Percentiles rank a stretch among this genome's conserved stretches.
phyloP scores from a whole-genome alignment of 1,140 invertebrate genomes.

The Agraylea sexmaculata region DNA sequence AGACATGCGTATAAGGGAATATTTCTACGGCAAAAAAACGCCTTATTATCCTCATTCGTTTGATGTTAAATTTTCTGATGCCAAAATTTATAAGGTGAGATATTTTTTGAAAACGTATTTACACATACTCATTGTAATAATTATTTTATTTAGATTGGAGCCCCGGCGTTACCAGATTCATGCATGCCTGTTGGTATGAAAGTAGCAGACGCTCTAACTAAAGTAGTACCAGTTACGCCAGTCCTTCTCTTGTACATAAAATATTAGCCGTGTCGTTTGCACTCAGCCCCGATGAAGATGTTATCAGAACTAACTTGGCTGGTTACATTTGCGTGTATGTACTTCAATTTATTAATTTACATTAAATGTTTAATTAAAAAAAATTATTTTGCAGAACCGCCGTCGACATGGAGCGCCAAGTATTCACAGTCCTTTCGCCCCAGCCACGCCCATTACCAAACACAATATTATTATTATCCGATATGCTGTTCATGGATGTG shows the following conservation, averaged over 20 bases:
- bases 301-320: constrained; percentile 78
- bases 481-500: constrained; percentile 82
- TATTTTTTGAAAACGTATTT: constrained; percentile 4
- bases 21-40: constrained; percentile 85
- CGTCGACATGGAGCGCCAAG: constrained; percentile 78
- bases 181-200: constrained; percentile 95
- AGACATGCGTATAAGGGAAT: constrained; percentile 77
- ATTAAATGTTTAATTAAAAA: constrained; percentile 7
- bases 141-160: constrained; percentile 55
- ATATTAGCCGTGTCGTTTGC: constrained; percentile 80
- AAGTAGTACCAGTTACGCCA: constrained; percentile 74
- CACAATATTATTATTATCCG: constrained; percentile 65
- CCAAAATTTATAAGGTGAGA: constrained; percentile 74
- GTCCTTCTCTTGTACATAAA: constrained; percentile 71
- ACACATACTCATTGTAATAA: constrained; percentile 3
- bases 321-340: constrained; percentile 93
- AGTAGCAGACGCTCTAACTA: constrained; percentile 79
- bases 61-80: constrained; percentile 76
- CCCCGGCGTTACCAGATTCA: constrained; percentile 82
- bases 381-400: constrained; percentile 57
- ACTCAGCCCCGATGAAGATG: constrained; percentile 59
- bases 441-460: constrained; percentile 84
- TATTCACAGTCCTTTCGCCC: constrained; percentile 80
- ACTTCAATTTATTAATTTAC: constrained; percentile 17
- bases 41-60: constrained; percentile 87